Evolutionary conservation across 2,888 invertebrate species (phyloP), one percentile per base, ranked within the genome.

Genomic region (Tortrix viridana): DNA sequence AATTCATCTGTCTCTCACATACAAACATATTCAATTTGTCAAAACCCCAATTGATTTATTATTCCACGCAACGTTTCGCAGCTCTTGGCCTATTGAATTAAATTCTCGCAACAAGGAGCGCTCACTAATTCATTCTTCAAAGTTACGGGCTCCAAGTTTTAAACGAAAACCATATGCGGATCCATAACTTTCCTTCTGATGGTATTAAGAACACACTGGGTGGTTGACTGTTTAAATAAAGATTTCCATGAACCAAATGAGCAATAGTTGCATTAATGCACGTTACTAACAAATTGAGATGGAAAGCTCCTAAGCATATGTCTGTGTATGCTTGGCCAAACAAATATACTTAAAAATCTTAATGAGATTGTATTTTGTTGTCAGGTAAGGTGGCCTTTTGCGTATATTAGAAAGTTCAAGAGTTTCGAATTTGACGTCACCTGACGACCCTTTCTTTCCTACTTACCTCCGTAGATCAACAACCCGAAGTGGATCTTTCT

Each of bases 1-100:
- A 62, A 62, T 57, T 62, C 52, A 57, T 57, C 52, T 57, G 62
- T 57, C 62, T 62, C 41, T 38, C 52, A 62, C 62, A 57, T 57
- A 62, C 57, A 57, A 62, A 62, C 50, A 62, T 62, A 47, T 62
- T 62, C 57, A 57, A 62, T 57, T 57, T 62, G 62, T 57, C 57
- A 62, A 62, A 62, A 62, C 47, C 57, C 52, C 62, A 52, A 52
- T 62, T 62, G 62, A 62, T 57, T 62, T 62, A 62, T 62, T 62
- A 62, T 62, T 57, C 52, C 26, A 47, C 52, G 44, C 52, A 52
- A 62, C 57, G 54, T 55, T 55, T 44, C 44, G 23, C 57, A 57
- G 57, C 57, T 46, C 47, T 44, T 50, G 47, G 47, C 47, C 57
- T 62, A 62, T 62, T 52, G 52, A 62, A 62, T 62, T 57, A 52